Conservation (phyloP, 2,797 vertebrate species). For the Limnodromus scolopaceus region DNA sequence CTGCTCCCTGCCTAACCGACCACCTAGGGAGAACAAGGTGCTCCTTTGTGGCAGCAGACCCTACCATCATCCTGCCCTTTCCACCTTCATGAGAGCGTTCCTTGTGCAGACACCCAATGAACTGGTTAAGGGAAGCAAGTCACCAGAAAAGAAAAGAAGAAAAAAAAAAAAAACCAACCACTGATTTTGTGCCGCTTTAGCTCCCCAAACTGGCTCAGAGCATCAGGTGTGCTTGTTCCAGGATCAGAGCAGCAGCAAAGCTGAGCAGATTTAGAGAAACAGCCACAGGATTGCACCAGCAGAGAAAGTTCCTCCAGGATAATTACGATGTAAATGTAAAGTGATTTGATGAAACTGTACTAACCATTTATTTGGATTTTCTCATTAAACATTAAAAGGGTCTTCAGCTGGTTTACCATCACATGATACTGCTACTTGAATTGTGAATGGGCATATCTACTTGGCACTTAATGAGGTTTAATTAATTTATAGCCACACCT, state of each 20-base stretch:
- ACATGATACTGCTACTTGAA: background rate
- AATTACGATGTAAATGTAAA: background rate
- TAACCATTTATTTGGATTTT: background rate
- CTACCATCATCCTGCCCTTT: background rate
- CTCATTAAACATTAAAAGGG: background rate
- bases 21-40: background rate
- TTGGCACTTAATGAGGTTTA: conserved; percentile 13
- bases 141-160: background rate
- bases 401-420: conserved; percentile 14
- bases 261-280: background rate
- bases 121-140: background rate
- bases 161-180: background rate
- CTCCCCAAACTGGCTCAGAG: background rate
- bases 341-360: background rate
- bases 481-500: conserved; percentile 48
- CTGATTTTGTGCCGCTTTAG: background rate
- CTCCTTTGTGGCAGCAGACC: background rate
- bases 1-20: background rate
- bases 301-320: background rate
- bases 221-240: background rate
- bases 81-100: fast-evolving
- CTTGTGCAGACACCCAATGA: background rate
- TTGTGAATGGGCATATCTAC: background rate
- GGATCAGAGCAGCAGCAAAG: background rate
- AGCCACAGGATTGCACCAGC: background rate